Percentiles rank a stretch among this genome's conserved stretches.
These are phyloP conservation scores for Psettodes erumei DNA, from an alignment of 2,113 vertebrate genomes.

Conservation along the genomic window DNA sequence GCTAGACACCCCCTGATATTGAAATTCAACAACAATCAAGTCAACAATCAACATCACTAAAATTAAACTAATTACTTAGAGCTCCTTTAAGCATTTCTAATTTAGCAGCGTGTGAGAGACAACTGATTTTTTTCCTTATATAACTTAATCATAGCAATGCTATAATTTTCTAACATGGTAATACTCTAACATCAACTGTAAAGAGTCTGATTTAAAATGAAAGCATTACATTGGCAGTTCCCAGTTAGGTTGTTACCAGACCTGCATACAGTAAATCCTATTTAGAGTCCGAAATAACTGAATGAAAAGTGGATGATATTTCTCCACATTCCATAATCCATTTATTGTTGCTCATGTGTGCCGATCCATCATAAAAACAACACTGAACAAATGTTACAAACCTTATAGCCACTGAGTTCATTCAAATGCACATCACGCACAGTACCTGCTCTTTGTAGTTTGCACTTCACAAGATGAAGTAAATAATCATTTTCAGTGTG, in stretches of 20 bases:
- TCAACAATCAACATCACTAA: not conserved
- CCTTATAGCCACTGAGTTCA: conserved; percentile 7
- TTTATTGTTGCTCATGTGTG: conserved; percentile 43
- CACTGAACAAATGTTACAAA: conserved; percentile 4
- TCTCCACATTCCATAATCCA: conserved; percentile 22
- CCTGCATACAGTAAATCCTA: conserved; percentile 23
- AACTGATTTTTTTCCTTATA: conserved; percentile 14
- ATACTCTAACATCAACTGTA: conserved; percentile 33
- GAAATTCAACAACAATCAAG: conserved; percentile 18
- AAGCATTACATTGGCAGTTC: conserved; percentile 4
- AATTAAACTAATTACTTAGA: conserved; percentile 17
- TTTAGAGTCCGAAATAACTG: conserved; percentile 33
- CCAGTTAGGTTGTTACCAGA: conserved; percentile 12
- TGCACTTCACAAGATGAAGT: conserved; percentile 15
- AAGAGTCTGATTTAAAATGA: conserved; percentile 15
- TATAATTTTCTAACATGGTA: not conserved
- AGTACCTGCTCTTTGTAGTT: conserved; percentile 21
- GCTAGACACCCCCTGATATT: conserved; percentile 1
- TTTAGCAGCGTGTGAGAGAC: conserved; percentile 16
- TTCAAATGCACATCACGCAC: conserved; percentile 25
- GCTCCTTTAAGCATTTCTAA: conserved; percentile 8
- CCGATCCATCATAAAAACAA: conserved; percentile 40
- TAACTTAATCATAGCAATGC: conserved; percentile 11
- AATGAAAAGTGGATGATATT: conserved; percentile 37
- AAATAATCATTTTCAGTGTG: conserved; percentile 6